Evolutionary conservation across 1,140 invertebrate genomes (phyloP).

Genomic region (Gryllus bimaculatus): DNA sequence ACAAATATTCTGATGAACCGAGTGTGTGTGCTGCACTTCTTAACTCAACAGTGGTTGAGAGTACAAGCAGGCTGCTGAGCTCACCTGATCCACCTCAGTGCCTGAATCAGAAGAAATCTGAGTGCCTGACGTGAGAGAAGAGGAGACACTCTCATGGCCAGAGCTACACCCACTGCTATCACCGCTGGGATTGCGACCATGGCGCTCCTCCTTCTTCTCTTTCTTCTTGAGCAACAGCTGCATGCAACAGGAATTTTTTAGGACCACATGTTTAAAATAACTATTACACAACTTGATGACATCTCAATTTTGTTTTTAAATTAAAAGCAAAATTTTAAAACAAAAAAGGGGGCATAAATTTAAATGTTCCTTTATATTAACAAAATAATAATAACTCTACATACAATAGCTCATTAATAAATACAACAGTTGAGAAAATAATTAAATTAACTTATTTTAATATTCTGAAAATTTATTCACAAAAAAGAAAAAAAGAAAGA

Average conservation of each 20-base stretch:
- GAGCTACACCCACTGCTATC: constrained; percentile 48
- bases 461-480: background rate
- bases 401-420: background rate
- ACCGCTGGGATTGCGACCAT: constrained; percentile 37
- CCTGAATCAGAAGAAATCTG: constrained; percentile 43
- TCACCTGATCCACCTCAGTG: constrained; percentile 39
- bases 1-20: no score
- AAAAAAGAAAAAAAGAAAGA: no score
- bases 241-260: constrained; percentile 10
- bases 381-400: background rate
- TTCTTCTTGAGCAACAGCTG: constrained; percentile 19
- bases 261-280: background rate
- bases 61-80: background rate
- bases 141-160: constrained; percentile 46
- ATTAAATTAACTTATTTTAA: background rate
- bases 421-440: background rate
- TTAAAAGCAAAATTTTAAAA: background rate
- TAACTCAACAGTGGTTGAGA: background rate
- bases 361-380: background rate
- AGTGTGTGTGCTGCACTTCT: no score
- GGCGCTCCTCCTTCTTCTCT: constrained; percentile 34
- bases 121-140: constrained; percentile 42
- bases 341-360: background rate
- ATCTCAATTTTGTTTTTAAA: background rate
- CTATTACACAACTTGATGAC: background rate